Percentiles rank a stretch among this genome's conserved stretches.
These are phyloP conservation scores for Palythoa grandiflora DNA, from an alignment of 92 coral and sea anemone genomes.

Conservation along the genomic window DNA sequence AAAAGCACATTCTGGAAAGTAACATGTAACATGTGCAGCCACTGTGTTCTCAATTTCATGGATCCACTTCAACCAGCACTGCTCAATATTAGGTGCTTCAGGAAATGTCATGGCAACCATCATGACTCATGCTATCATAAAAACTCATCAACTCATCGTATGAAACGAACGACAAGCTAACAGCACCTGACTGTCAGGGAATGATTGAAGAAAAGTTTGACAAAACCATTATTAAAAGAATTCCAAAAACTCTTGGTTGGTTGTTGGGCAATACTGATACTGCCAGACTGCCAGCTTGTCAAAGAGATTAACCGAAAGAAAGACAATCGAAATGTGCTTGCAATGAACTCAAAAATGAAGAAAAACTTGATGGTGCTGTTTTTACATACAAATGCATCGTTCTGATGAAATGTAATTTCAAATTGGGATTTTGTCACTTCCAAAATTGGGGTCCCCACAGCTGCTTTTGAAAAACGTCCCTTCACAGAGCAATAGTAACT, in stretches of 20 bases:
- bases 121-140: background rate
- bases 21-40: too few relatives aligned
- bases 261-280: conserved; percentile 52
- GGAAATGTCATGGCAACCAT: background rate
- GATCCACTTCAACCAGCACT: background rate
- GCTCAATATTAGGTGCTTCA: background rate
- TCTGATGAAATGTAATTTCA: conserved; percentile 51
- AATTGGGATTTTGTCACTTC: conserved; percentile 52
- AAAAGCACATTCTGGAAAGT: too few relatives aligned
- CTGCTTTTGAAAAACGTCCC: background rate
- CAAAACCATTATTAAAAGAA: conserved; percentile 37
- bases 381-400: conserved; percentile 71
- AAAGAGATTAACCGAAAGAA: conserved; percentile 53
- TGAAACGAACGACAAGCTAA: conserved; percentile 53
- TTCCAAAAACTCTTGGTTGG: conserved; percentile 62
- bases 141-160: background rate
- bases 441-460: conserved; percentile 50
- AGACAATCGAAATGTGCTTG: conserved; percentile 59
- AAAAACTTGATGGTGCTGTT: conserved; percentile 60
- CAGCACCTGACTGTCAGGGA: conserved; percentile 42
- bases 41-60: too few relatives aligned
- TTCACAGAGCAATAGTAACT: too few relatives aligned
- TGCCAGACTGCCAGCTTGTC: conserved; percentile 65
- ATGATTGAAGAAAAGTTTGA: conserved; percentile 26
- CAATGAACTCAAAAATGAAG: conserved; percentile 41